Percentiles rank a stretch among this genome's conserved stretches.
phyloP scores from a whole-genome alignment of 2,797 vertebrate genomes.

The Pangasius sanitwongsei region DNA sequence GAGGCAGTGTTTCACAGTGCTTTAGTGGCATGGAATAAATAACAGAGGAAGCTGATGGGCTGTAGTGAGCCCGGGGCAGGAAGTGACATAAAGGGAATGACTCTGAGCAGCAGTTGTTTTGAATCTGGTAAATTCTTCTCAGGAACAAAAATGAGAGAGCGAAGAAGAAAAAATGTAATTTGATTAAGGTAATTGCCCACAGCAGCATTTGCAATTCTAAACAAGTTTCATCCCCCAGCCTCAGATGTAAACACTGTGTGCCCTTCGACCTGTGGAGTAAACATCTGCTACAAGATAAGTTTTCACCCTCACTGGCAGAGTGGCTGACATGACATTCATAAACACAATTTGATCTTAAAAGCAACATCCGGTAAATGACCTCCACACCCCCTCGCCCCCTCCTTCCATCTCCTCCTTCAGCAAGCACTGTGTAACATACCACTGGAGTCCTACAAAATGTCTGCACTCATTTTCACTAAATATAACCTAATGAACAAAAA shows the following conservation, averaged over 20 bases:
- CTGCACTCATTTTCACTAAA: constrained; percentile 1
- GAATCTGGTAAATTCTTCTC: constrained; percentile 70
- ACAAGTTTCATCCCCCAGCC: constrained; percentile 73
- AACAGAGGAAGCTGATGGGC: constrained; percentile 73
- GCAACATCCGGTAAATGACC: constrained; percentile 70
- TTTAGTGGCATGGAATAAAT: constrained; percentile 74
- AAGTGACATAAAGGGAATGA: constrained; percentile 76
- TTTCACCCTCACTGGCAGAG: constrained; percentile 70
- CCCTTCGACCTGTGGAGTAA: constrained; percentile 77
- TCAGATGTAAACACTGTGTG: constrained; percentile 77
- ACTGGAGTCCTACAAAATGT: constrained; percentile 14
- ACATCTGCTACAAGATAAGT: constrained; percentile 76
- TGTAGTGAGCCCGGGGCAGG: constrained; percentile 73
- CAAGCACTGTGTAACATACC: constrained; percentile 21
- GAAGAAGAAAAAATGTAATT: constrained; percentile 67
- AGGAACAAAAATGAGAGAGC: constrained; percentile 57
- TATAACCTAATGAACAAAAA: neutral
- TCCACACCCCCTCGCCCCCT: constrained; percentile 21
- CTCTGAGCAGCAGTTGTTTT: constrained; percentile 78
- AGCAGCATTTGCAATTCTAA: constrained; percentile 79
- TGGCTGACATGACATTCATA: constrained; percentile 70
- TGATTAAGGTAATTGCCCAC: constrained; percentile 77
- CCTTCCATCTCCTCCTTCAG: constrained; percentile 27
- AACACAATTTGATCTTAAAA: constrained; percentile 76
- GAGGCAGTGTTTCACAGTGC: constrained; percentile 62